Evolutionary conservation across 30 jellyfish, hydroid and myxozoan species (phyloP), one percentile per base, ranked within the genome.

Genomic region (Hydra vulgaris): DNA sequence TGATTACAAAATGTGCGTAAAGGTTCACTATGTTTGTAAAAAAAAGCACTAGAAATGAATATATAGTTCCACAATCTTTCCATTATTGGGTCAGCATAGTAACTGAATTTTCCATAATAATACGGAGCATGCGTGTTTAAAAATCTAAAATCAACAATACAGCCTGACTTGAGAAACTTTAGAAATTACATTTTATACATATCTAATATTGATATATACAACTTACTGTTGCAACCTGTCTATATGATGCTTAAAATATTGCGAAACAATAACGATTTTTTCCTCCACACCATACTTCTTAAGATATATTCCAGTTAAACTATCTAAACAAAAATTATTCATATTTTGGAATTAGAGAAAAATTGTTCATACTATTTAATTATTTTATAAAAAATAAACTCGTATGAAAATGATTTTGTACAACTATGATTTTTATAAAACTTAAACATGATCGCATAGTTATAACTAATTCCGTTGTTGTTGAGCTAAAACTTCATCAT

Each of bases 21-120:
- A 18, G 96, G 96, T 54, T 81, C 84, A 61, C 84, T 70, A 70
- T 70, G 80, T 76, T 89, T 88, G 54, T 79, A 76, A 23, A 70
- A 15, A 17, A 79, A 17, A 18, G 81, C 80, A 25, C 91, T 76
- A 12, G 87, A 53, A 0, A 77, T 70, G 18, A 15, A 27, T 7
- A 83, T 54, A 71, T 79, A 85, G 4, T 84, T 24, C 85, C 88
- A 80, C 1, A 86, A 66, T 7, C 72, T 67, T 17, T 89, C 96
- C 68, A 89, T 80, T 8, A 81, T 87, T 7, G 96, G 96, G 22
- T 84, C 95, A n/a, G 85, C 70, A 78, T 89, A 89, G 18, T 78
- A 76, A 21, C 83, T 69, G 23, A 89, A 90, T 68, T 83, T 86
- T 12, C 86, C 88, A 55, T 89, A 89, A 68, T 88, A 84, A 22